A percentile compares a stretch with the other conserved stretches of the same genome.
phyloP scores from a whole-genome alignment of 2,113 vertebrate genomes.

The Tylochromis polylepis region DNA sequence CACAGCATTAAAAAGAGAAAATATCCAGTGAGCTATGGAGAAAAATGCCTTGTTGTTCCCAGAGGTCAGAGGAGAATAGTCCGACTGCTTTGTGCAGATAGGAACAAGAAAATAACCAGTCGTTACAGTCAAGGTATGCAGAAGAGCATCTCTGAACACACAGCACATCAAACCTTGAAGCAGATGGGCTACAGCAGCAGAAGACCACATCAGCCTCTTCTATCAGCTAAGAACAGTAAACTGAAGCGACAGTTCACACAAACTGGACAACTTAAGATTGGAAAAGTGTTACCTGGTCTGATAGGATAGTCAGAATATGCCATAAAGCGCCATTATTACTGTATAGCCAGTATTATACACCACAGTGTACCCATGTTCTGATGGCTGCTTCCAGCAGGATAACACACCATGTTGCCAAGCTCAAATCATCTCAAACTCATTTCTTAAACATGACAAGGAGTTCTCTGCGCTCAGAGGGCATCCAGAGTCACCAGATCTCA shows the following conservation, averaged over 20 bases:
- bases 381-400: not conserved
- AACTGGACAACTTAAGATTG: not conserved
- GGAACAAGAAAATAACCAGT: not conserved
- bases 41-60: not conserved
- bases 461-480: not conserved
- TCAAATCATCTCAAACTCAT: not conserved
- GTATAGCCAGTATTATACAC: not conserved
- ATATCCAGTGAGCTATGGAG: not conserved
- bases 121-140: not conserved
- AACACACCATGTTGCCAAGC: not conserved
- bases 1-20: not conserved
- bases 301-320: no score
- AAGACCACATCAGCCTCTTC: not conserved
- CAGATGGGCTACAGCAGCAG: not conserved
- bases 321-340: not conserved
- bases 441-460: not conserved
- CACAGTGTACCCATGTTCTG: not conserved
- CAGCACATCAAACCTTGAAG: not conserved
- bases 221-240: not conserved
- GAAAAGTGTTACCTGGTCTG: not conserved
- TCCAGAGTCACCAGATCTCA: not conserved
- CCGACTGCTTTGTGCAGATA: not conserved
- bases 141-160: not conserved
- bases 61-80: not conserved
- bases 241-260: not conserved